These are phyloP conservation scores for Phrynocephalus forsythii DNA, from an alignment of 2,797 vertebrate genomes.

Conservation along the genomic window DNA sequence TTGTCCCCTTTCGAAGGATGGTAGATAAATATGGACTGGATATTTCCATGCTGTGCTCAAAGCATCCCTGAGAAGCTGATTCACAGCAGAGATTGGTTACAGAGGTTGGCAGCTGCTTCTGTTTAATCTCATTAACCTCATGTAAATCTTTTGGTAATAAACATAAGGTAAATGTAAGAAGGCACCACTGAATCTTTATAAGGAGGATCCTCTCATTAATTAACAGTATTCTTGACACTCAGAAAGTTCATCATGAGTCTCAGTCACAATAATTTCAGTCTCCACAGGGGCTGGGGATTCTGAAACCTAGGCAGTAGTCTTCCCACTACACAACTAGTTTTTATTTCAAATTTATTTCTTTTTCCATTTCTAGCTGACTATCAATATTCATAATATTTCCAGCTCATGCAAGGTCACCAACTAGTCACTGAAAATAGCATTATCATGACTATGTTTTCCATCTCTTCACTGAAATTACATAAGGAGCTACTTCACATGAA, in stretches of 20 bases:
- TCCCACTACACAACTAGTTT: not conserved
- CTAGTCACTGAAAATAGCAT: not conserved
- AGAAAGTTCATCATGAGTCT: not conserved
- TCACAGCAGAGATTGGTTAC: not conserved
- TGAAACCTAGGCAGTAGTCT: not conserved
- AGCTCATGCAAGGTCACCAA: not conserved
- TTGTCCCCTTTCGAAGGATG: not conserved
- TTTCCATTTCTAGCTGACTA: not conserved
- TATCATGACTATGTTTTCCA: not conserved
- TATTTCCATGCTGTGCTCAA: not conserved
- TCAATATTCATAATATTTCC: not conserved
- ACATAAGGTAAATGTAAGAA: not conserved
- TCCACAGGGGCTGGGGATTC: not conserved
- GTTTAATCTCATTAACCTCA: slow-evolving; percentile 40
- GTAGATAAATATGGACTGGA: slow-evolving; percentile 7
- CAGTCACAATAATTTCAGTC: not conserved
- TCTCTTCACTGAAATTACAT: not conserved
- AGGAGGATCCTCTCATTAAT: not conserved
- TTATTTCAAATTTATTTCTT: not conserved
- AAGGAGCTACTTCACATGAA: not conserved
- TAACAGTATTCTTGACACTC: not conserved
- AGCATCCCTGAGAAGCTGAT: not conserved
- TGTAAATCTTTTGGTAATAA: slow-evolving; percentile 38
- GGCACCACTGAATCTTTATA: slow-evolving; percentile 3
- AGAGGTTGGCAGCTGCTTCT: not conserved